phyloP scores from a whole-genome alignment of 2,797 vertebrate genomes.

The Lagodon rhomboides region DNA sequence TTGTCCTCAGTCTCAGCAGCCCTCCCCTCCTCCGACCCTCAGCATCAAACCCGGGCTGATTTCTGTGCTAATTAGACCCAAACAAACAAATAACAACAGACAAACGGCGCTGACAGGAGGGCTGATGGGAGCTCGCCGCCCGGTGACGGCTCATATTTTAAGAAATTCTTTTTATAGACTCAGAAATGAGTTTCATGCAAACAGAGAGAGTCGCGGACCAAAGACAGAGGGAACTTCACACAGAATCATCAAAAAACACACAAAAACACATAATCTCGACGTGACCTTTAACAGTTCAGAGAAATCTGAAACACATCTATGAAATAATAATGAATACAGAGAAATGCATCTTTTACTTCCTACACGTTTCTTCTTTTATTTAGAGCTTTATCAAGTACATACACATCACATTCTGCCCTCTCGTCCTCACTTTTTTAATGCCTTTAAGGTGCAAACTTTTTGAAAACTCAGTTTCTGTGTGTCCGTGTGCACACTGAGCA shows the following conservation, averaged over 20 bases:
- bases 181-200: constrained; percentile 14
- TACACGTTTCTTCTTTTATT: not conserved
- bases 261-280: not conserved
- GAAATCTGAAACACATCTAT: not conserved
- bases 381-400: not conserved
- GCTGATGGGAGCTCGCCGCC: constrained; percentile 31
- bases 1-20: constrained; percentile 34
- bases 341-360: not conserved
- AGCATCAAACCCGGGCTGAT: constrained; percentile 6
- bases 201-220: not conserved
- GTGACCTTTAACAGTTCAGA: not conserved
- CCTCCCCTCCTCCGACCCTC: not conserved
- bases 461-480: too few relatives aligned
- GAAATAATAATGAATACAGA: not conserved
- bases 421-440: too few relatives aligned
- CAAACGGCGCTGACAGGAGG: constrained; percentile 17
- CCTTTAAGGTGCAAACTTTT: too few relatives aligned
- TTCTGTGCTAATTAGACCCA: constrained; percentile 53
- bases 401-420: too few relatives aligned
- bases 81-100: constrained; percentile 53
- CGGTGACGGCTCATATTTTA: constrained; percentile 13
- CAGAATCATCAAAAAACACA: not conserved
- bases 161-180: constrained; percentile 33
- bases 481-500: too few relatives aligned
- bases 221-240: constrained; percentile 20